Conservation (phyloP, 2,113 vertebrate genomes). For the Craseonycteris thonglongyai region DNA sequence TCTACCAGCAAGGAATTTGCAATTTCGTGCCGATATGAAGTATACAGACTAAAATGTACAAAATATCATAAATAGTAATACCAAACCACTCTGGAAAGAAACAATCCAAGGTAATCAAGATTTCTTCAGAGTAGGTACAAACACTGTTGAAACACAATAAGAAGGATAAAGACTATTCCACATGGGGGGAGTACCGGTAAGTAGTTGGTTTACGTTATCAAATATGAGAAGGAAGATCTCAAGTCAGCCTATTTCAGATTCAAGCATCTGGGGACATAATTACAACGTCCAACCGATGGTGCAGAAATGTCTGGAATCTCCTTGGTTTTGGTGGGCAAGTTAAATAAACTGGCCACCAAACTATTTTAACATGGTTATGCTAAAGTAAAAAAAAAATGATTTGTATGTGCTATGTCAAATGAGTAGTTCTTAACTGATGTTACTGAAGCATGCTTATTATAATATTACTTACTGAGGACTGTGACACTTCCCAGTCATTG, state of each 20-base stretch:
- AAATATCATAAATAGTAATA: background rate
- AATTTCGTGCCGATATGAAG: background rate
- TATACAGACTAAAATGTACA: background rate
- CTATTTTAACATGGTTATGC: background rate
- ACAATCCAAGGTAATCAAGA: background rate
- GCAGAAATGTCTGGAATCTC: background rate
- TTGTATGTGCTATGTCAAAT: background rate
- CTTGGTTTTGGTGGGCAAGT: background rate
- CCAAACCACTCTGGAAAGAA: background rate
- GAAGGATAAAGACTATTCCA: background rate
- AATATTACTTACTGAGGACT: constrained; percentile 86
- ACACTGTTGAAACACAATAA: background rate
- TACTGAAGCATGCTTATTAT: background rate
- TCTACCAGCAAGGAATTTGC: background rate
- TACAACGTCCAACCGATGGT: background rate
- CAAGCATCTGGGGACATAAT: background rate
- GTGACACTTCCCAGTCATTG: constrained; percentile 95
- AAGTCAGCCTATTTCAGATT: background rate
- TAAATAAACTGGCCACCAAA: background rate
- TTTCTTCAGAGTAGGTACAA: background rate
- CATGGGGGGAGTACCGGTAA: background rate
- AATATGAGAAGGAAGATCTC: background rate
- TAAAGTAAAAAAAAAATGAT: background rate
- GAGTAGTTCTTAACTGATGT: background rate
- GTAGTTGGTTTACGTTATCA: background rate